Evolutionary conservation across 2,888 invertebrate species (phyloP), one percentile per base, ranked within the genome.

Genomic region (Apamea anceps): DNA sequence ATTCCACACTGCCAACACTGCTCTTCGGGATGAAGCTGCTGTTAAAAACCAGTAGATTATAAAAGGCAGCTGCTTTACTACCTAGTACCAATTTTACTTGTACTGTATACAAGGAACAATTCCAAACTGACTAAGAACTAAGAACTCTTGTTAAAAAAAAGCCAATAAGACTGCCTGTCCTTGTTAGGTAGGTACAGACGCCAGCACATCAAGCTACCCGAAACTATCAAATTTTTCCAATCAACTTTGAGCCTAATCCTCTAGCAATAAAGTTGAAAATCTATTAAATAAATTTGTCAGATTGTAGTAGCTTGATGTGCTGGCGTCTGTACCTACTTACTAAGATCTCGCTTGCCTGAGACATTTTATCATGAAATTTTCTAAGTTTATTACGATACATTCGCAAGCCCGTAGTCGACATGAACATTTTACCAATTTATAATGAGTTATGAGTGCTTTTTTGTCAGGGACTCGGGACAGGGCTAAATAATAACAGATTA

Each of bases 111-210:
- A 15, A 51, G 60, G n/a, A 74, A n/a, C n/a, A 51, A 21, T 51
- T 28, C 8, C 18, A 25, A 75, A 63, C 25, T 42, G 10, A 45
- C 18, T 21, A 28, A 18, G 6, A 32, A 18, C 18, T 21, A 15
- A 21, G 21, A 77, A 48, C 66, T 48, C 8, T 37, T 37, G 37
- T 37, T 48, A n/a, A 51, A 63, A 77, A 45, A 77, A 18, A 37
- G 37, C 18, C 21, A 78, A 37, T 62, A 73, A 28, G 48, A 48
- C n/a, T 54, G 12, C n/a, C 48, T 25, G 25, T 48, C 54, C 32
- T 57, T n/a, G 32, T 77, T 57, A 45, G 4, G 21, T 5, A 48
- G 28, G 7, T 70, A n/a, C n/a, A n/a, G n/a, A n/a, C n/a, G n/a
- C n/a, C n/a, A n/a, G n/a, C n/a, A n/a, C n/a, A n/a, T n/a, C n/a